A percentile compares a stretch with the other conserved stretches of the same genome.
phyloP scores from a whole-genome alignment of 2,797 vertebrate species.

The Sciurus vulgaris region DNA sequence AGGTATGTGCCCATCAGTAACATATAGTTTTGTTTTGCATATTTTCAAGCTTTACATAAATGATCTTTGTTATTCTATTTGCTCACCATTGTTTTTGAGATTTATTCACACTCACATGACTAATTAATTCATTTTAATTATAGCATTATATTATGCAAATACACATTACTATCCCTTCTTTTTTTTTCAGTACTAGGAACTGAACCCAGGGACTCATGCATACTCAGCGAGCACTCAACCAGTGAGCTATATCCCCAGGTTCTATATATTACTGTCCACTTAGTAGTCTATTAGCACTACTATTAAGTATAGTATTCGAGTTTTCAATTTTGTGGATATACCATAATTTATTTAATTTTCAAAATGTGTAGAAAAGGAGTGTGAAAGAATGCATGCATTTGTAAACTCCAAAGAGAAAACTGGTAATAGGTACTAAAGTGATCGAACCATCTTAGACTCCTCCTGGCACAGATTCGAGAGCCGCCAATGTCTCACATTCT shows the following conservation, averaged over 20 bases:
- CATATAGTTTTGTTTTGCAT: neutral
- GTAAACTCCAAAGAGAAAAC: conserved; percentile 18
- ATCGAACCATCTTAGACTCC: neutral
- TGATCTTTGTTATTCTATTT: neutral
- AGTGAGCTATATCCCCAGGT: too few relatives aligned
- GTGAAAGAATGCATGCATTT: neutral
- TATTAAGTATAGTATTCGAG: neutral
- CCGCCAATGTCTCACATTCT: neutral
- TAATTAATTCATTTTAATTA: neutral
- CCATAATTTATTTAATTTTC: conserved; percentile 33
- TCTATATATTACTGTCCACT: neutral
- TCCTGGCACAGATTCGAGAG: neutral
- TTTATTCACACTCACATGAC: neutral
- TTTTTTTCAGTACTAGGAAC: too few relatives aligned
- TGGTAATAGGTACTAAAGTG: neutral
- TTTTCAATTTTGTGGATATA: neutral
- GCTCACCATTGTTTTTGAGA: neutral
- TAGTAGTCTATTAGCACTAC: neutral
- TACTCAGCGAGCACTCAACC: too few relatives aligned
- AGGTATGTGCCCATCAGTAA: neutral
- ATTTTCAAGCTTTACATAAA: neutral
- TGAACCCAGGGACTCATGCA: too few relatives aligned
- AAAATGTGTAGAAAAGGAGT: neutral
- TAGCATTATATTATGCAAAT: neutral
- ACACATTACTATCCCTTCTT: neutral